A percentile compares a stretch with the other conserved stretches of the same genome.
Evolutionary conservation across 1,140 invertebrate genomes (phyloP).

Genomic region (Lepidostoma basale): DNA sequence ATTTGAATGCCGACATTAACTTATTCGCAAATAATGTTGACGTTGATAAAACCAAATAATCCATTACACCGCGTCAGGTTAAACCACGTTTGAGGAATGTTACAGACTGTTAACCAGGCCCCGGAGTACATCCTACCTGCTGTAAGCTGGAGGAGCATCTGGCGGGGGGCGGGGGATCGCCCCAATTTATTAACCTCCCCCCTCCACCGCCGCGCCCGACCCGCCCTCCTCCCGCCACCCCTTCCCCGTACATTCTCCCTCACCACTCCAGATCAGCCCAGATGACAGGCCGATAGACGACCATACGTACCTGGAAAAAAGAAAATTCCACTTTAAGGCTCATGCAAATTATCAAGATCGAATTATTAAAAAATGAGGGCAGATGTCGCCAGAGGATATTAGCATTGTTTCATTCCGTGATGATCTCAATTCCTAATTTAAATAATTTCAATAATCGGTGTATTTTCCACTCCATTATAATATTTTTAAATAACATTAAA

Average conservation of each 20-base stretch:
- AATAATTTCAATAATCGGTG: too few species aligned
- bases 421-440: too few species aligned
- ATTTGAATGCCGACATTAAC: too few species aligned
- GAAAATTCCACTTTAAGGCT: neutral
- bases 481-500: too few species aligned
- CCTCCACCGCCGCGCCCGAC: too few species aligned
- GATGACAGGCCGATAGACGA: neutral
- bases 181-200: slow-evolving; percentile 16
- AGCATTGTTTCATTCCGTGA: too few species aligned
- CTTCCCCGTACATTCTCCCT: neutral
- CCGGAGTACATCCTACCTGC: neutral
- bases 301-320: slow-evolving; percentile 19
- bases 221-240: neutral
- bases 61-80: neutral
- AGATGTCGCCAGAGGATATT: too few species aligned
- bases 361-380: neutral
- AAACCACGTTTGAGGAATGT: slow-evolving; percentile 10
- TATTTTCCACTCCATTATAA: too few species aligned
- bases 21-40: too few species aligned
- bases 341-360: neutral
- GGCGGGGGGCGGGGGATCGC: neutral
- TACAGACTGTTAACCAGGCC: slow-evolving; percentile 1
- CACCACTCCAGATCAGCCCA: neutral
- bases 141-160: neutral
- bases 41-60: neutral